Percentiles rank a stretch among this genome's conserved stretches.
Conservation (phyloP, 1,140 invertebrate genomes). For the Macrobrachium rosenbergii region DNA sequence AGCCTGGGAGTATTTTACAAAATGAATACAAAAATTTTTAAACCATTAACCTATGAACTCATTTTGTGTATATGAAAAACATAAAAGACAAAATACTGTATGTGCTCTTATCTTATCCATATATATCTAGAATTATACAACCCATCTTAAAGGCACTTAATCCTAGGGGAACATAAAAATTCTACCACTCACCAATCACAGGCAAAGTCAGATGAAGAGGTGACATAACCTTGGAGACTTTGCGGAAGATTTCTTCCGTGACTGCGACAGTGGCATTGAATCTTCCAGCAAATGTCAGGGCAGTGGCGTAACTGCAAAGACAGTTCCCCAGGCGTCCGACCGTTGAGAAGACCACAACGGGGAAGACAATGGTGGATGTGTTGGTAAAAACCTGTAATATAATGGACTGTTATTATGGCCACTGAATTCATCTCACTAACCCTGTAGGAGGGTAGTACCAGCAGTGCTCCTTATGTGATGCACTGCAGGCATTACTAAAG, state of each 20-base stretch:
- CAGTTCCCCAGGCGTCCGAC: constrained; percentile 40
- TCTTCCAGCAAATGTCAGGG: constrained; percentile 16
- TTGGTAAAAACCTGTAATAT: neutral
- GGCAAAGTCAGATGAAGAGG: neutral
- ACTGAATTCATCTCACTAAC: neutral
- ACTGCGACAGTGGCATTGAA: constrained; percentile 34
- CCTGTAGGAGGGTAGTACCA: neutral
- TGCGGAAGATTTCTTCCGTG: neutral
- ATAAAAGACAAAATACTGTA: too few species aligned
- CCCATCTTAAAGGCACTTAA: too few species aligned
- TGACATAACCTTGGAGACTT: neutral
- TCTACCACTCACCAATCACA: constrained; percentile 30
- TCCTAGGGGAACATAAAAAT: neutral
- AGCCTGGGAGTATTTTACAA: too few species aligned
- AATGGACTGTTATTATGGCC: neutral
- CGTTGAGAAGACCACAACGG: constrained; percentile 42
- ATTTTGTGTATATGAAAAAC: too few species aligned
- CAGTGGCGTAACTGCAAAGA: constrained; percentile 38
- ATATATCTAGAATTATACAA: too few species aligned
- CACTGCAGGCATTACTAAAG: neutral
- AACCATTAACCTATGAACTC: too few species aligned
- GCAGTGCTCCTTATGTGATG: neutral
- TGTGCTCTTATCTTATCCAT: too few species aligned
- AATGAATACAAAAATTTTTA: too few species aligned
- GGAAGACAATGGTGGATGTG: neutral